These are phyloP conservation scores for Drosophila longiperda DNA, from an alignment of 2,888 invertebrate genomes.

Conservation along the genomic window DNA sequence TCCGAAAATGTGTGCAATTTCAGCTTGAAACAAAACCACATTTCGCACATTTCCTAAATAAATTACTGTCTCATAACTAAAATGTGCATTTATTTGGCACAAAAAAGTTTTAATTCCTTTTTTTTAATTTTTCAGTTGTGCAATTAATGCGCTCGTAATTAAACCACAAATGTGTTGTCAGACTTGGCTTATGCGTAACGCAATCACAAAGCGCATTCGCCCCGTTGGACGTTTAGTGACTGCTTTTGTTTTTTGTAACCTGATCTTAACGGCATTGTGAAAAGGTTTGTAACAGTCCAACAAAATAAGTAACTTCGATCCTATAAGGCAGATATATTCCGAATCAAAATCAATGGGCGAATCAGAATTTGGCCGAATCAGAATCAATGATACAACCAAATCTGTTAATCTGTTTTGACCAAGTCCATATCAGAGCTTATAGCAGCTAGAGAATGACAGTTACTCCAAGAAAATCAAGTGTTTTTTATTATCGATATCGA, in stretches of 20 bases:
- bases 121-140: constrained; percentile 33
- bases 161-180: constrained; percentile 5
- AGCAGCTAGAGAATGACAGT: neutral
- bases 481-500: neutral
- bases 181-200: constrained; percentile 51
- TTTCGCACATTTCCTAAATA: constrained; percentile 43
- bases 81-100: constrained; percentile 42
- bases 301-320: neutral
- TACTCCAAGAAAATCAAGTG: neutral
- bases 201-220: constrained; percentile 46
- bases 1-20: constrained; percentile 39
- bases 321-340: neutral
- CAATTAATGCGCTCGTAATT: constrained; percentile 38
- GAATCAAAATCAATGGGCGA: fast-evolving
- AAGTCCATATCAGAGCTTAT: neutral
- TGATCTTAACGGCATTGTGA: neutral
- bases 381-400: neutral
- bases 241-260: constrained; percentile 1
- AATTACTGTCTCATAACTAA: constrained; percentile 17
- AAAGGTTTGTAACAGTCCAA: neutral
- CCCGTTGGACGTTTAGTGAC: constrained; percentile 22
- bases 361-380: no score
- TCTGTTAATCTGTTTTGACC: neutral
- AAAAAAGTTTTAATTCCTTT: constrained; percentile 13
- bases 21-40: constrained; percentile 23